Base-by-base conservation (phyloP, 2,113 vertebrate species). In the Oreocharis arfaki region DNA sequence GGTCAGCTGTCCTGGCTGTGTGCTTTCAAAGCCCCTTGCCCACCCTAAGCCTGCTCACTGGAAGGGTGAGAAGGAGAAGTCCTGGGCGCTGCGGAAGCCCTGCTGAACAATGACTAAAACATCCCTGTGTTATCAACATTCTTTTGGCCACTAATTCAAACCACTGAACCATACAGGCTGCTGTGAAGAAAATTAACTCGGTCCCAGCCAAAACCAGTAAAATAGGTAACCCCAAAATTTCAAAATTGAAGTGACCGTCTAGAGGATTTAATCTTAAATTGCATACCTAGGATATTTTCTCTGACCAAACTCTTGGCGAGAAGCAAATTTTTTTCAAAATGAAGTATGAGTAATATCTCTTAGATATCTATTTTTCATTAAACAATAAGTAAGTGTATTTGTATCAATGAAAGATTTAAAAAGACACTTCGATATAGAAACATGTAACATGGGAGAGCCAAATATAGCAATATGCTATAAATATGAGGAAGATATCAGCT, bases 11-110 rank as follows among this genome's bases (percentile, higher is more conserved):
- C 6, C 46, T 21, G 20, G 4, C 50, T 56, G 6, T 52, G 7
- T 42, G 13, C 27, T 28, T 46, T 63, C 17, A 41, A 55, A 67
- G n/a, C 13, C n/a, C 18, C 26, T 65, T 55, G 26, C 9, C 30
- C 10, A 52, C 2, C 5, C n/a, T 4, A 23, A 65, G 35, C 11
- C 41, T 50, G 17, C 42, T 68, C 0, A 0, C 65, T 82, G 74
- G 18, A 30, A 81, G 26, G 35, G 32, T 27, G 56, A 44, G 22
- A 13, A 53, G 15, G 23, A 55, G 15, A 24, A 23, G 9, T 8
- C 13, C 53, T 81, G 60, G 49, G 5, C 35, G 9, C 41, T 69
- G 13, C 30, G 27, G 9, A 39, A 77, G 12, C 13, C 12, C 27
- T 78, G 42, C 22, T 50, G 28, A 44, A 27, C 35, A 13, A 7